These are phyloP conservation scores for Cremastinae sp. DNA, from an alignment of 2,888 invertebrate genomes.

Conservation along the genomic window DNA sequence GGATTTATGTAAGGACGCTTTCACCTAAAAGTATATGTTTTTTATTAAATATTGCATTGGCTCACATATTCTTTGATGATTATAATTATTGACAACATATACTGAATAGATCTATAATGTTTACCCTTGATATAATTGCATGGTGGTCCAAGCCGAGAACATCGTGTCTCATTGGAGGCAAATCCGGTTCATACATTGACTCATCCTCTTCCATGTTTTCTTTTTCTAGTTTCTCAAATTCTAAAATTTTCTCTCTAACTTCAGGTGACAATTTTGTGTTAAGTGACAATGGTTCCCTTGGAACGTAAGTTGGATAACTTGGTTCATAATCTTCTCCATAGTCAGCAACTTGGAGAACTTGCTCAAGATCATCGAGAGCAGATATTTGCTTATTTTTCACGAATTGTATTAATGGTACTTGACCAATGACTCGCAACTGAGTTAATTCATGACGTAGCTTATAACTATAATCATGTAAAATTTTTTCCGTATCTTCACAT, in stretches of 20 bases:
- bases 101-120: no score
- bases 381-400: conserved; percentile 85
- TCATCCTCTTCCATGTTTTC: conserved; percentile 48
- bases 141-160: conserved; percentile 87
- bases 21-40: conserved; percentile 75
- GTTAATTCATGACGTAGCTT: conserved; percentile 87
- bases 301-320: conserved; percentile 73
- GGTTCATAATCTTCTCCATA: conserved; percentile 85
- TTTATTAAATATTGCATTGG: neutral
- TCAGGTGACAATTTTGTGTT: conserved; percentile 60
- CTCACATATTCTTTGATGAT: conserved; percentile 42
- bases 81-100: no score
- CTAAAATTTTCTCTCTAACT: conserved; percentile 52
- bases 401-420: conserved; percentile 88
- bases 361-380: conserved; percentile 83
- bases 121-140: conserved; percentile 83
- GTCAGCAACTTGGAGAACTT: conserved; percentile 83
- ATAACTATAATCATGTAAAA: conserved; percentile 83
- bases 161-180: conserved; percentile 88
- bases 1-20: conserved; percentile 72
- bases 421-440: conserved; percentile 87
- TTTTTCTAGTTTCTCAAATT: conserved; percentile 45
- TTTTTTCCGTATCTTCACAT: conserved; percentile 82
- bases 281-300: conserved; percentile 70
- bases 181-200: conserved; percentile 76